Base-by-base conservation (phyloP, 2,888 invertebrate genomes). In the Zhengitettix transpicula region DNA sequence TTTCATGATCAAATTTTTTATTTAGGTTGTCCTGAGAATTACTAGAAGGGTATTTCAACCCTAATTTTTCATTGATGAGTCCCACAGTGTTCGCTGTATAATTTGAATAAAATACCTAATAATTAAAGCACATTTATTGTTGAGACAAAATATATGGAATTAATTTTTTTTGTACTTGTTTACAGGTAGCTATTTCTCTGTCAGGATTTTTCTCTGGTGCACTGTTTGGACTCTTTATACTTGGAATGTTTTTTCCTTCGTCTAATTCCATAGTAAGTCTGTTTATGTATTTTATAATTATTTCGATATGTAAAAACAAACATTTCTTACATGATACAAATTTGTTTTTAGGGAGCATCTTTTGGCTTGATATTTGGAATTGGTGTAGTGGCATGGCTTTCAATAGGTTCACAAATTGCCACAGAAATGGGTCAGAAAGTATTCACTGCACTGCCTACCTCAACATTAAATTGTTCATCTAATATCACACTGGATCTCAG, bases 121-220 rank as follows among this genome's bases (percentile, higher is more conserved):
- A 28, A 28, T 28, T 28, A 28, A 28, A 28, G 28, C 28, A 28
- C 12, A n/a, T n/a, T 47, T n/a, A 5, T 12, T 47, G 9, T 47
- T 47, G 12, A 14, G 8, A 47, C 2, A 14, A 47, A 14, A 47
- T 47, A 14, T 47, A 47, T 47, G 1, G 12, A 2, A n/a, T 47
- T 14, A 3, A 42, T 42, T 10, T 10, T n/a, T 44, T 11, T 17
- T n/a, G 52, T 9, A 55, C 44, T 58, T 59, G 59, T 56, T 66
- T 68, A 9, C 64, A 72, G 72, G 71, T 74, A 41, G 71, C 73
- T 9, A 68, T 73, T 16, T 70, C 72, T 17, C 69, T 73, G 40
- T 72, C 74, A 60, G 73, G 75, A 42, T 72, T 75, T 63, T 70
- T 74, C 53, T 72, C 74, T 16, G 75, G 75, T 15, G 74, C 75